Base-by-base conservation (phyloP, 2,888 invertebrate species). In the Galerucella calmariensis region DNA sequence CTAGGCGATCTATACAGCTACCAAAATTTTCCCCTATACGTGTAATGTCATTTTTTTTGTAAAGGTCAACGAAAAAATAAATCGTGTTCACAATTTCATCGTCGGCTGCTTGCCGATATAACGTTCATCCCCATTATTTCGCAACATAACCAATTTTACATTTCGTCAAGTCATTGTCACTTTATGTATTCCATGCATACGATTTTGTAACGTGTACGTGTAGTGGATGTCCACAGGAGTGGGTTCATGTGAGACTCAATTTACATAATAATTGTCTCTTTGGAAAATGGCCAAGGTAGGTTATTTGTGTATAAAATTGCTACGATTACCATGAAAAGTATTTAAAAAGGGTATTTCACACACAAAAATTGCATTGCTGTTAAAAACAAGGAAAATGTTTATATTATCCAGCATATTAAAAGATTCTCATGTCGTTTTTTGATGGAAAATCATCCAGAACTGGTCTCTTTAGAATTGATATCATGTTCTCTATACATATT, bases 201-300 rank as follows among this genome's bases (percentile, higher is more conserved):
- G 20, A 68, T 67, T 67, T 56, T 56, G 35, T 24, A 27, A 2
- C 20, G 24, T n/a, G 14, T 46, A 61, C 61, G 48, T 69, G 48
- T 69, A 69, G 48, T 48, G 51, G 61, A 69, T 69, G 61, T 69
- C 48, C 69, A 69, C 27, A 48, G 61, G 61, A 69, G 61, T 48
- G n/a, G 69, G 48, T 71, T 56, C 71, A 71, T 65, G 58, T 65
- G 71, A 71, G 65, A 58, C 53, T 66, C 71, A 56, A 71, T 71
- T 71, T 66, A 65, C 71, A 71, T 71, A 71, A 71, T 65, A 71
- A 71, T 71, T 71, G 71, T 71, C 71, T 71, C 65, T 71, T 65
- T 71, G 71, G 71, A 71, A 71, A 71, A 71, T 71, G 14, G 58
- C 70, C 70, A 71, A 71, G 56, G 65, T 65, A 20, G 58, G 65